Evolutionary conservation across 2,113 vertebrate genomes (phyloP).

Genomic region (Pithys albifrons): DNA sequence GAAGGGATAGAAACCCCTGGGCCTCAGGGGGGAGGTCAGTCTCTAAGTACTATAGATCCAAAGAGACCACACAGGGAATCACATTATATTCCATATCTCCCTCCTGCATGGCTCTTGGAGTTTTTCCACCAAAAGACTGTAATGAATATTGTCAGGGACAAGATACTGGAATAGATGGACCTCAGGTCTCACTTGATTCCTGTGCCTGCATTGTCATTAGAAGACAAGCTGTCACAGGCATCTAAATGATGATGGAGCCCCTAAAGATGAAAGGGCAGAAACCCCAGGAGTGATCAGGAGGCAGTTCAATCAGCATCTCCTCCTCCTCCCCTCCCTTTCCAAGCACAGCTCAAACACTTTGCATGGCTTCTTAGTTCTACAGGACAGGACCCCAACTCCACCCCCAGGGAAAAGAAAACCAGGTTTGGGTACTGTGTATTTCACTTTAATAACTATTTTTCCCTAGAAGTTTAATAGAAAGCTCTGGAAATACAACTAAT

Average conservation of each 20-base stretch:
- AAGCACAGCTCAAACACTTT: neutral
- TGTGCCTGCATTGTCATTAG: neutral
- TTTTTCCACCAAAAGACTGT: neutral
- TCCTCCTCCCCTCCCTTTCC: neutral
- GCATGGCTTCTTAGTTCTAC: neutral
- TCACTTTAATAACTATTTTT: neutral
- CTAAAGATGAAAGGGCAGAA: neutral
- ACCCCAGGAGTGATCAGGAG: neutral
- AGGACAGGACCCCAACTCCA: neutral
- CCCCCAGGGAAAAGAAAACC: neutral
- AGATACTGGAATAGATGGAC: slow-evolving; percentile 11
- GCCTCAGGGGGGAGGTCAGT: slow-evolving; percentile 23
- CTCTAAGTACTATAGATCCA: slow-evolving; percentile 36
- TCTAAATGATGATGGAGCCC: neutral
- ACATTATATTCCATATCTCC: slow-evolving; percentile 8
- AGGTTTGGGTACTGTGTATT: neutral
- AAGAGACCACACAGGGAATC: slow-evolving; percentile 11
- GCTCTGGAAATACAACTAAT: neutral
- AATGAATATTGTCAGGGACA: slow-evolving; percentile 55
- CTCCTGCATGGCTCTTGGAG: neutral
- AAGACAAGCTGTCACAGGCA: slow-evolving; percentile 8
- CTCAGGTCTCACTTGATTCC: neutral
- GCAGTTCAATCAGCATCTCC: neutral
- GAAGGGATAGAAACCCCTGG: neutral
- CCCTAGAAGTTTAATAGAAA: neutral